Conservation (phyloP, 2,113 vertebrate species). For the Bettongia penicillata region DNA sequence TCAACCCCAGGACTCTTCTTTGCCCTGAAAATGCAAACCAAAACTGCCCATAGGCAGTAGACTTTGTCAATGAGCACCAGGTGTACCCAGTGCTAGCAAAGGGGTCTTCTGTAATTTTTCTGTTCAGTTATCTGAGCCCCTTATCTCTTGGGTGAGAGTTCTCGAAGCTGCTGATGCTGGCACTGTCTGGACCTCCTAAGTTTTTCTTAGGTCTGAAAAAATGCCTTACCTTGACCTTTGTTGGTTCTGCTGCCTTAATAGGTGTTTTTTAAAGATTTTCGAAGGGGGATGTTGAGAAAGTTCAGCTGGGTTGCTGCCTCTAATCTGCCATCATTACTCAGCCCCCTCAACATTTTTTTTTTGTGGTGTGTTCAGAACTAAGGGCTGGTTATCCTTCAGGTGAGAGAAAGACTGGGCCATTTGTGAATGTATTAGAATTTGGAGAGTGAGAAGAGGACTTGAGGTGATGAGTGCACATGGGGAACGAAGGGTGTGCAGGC, state of each 20-base stretch:
- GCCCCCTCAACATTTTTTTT: not conserved
- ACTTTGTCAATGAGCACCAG: no score
- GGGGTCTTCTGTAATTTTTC: no score
- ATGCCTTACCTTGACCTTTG: not conserved
- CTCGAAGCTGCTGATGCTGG: not conserved
- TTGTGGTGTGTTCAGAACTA: not conserved
- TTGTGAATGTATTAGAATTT: not conserved
- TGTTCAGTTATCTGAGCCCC: not conserved
- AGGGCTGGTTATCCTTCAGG: not conserved
- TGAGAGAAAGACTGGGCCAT: not conserved
- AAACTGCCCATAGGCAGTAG: no score
- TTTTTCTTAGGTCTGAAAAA: not conserved
- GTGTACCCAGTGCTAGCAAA: no score
- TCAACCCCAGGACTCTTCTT: no score
- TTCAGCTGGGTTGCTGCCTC: not conserved
- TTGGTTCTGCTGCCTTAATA: not conserved
- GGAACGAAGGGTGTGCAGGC: not conserved
- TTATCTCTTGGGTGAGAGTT: not conserved
- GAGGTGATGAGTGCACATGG: not conserved
- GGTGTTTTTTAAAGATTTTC: not conserved
- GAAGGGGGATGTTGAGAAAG: not conserved
- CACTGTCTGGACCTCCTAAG: not conserved
- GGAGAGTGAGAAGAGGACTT: not conserved
- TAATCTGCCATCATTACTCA: not conserved
- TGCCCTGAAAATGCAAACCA: no score